Evolutionary conservation across 2,113 vertebrate species (phyloP), one percentile per base, ranked within the genome.

Genomic region (Scalopus aquaticus): DNA sequence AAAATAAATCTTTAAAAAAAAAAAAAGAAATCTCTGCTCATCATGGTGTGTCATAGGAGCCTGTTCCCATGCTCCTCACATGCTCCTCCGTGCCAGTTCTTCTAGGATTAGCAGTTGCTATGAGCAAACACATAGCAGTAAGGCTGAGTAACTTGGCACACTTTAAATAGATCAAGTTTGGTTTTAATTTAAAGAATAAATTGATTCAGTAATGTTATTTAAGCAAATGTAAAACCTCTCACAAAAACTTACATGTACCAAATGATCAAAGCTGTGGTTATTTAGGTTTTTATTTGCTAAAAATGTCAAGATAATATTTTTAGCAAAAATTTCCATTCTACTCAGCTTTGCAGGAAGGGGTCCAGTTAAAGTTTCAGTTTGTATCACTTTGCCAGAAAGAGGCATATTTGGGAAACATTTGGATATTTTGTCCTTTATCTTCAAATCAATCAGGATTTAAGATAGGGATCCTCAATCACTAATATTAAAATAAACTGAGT

Each of bases 161-260:
- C 0, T 5, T 96, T 93, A 97, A 81, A 94, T 79, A 90, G 92
- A 97, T 94, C 44, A 91, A 78, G 76, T 97, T 98, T 97, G 93
- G 77, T 96, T 98, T 98, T 97, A 96, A 97, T 98, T 96, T 97
- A 97, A 97, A 97, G 6, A 95, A 77, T 67, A 92, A 95, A 78
- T 95, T 95, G 60, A 93, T 58, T 85, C 44, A 3, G 1, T 82
- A 79, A 70, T 94, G 96, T 96, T 94, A 96, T 81, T 97, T 94
- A 97, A 98, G 96, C 77, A 96, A 97, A 96, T 24, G 89, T 83
- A 96, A 93, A 97, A 97, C 30, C 62, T 95, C 92, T 46, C 72
- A 93, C 74, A 95, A 91, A 93, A 91, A 96, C 58, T 97, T 64
- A 77, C 39, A 74, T 96, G 39, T 56, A 96, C 20, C 87, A 96